Base-by-base conservation (phyloP, 2,113 vertebrate species). In the Gadus chalcogrammus region DNA sequence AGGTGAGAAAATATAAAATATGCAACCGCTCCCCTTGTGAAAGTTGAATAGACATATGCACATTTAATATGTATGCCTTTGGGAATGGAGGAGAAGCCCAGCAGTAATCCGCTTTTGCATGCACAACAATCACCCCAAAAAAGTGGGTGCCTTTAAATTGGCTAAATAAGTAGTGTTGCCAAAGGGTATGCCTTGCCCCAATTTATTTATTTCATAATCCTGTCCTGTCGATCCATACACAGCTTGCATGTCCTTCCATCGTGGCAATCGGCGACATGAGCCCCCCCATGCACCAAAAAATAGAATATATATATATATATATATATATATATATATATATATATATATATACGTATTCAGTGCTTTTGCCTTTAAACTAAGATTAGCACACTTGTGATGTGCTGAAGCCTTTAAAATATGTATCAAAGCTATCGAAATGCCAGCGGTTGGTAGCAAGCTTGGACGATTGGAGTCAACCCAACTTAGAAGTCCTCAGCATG, bases 341-440 rank as follows among this genome's bases (percentile, higher is more conserved):
- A n/a, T 80, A 88, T 73, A 80, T 48, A 48, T 48, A 48, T 48
- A 48, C 42, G 42, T 48, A 11, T 48, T 48, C 42, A 71, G 69
- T 76, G 79, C 66, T 86, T 42, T 87, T 28, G 62, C 80, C 85
- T 91, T 92, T 92, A 86, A 91, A 90, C 89, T 88, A 81, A 89
- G 83, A 86, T 89, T 89, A 90, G 85, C 85, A 69, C 78, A 78
- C 82, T 87, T 89, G 71, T 84, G 86, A 89, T 88, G 84, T 84
- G 75, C 81, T 75, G 79, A 74, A 84, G 85, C 86, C 82, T 91
- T 86, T 89, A 88, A 92, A 90, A 92, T 90, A 88, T 89, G 86
- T 86, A 90, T 90, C 88, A 91, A 92, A 92, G 91, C 85, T 78
- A 85, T 82, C 85, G 78, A 88, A 90, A 91, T 88, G 85, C 85